Evolutionary conservation across 1,140 invertebrate species (phyloP).

Genomic region (Plectus sambesii): DNA sequence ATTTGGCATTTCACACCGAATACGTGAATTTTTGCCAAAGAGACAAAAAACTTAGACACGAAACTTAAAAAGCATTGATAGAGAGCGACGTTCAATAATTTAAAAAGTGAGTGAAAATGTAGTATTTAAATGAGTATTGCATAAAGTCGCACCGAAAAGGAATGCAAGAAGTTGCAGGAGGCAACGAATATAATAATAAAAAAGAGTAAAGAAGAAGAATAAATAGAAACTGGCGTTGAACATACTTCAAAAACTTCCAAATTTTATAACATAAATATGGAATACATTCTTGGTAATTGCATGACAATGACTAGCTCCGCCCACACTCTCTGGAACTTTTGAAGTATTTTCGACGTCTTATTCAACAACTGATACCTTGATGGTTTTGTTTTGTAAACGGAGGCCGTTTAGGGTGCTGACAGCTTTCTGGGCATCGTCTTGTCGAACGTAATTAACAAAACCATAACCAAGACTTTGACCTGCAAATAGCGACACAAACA

Average conservation of each 20-base stretch:
- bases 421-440: constrained; percentile 93
- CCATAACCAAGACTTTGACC: constrained; percentile 97
- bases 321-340: too few species aligned
- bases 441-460: constrained; percentile 93
- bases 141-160: too few species aligned
- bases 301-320: background rate
- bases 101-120: too few species aligned
- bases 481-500: constrained; percentile 51
- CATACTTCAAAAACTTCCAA: constrained; percentile 7
- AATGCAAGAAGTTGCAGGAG: too few species aligned
- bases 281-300: background rate
- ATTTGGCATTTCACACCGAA: too few species aligned
- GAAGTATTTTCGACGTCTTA: too few species aligned
- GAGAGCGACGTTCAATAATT: too few species aligned
- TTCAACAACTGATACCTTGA: constrained; percentile 68
- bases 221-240: constrained; percentile 8
- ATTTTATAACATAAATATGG: background rate
- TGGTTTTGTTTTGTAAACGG: constrained; percentile 94
- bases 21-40: too few species aligned
- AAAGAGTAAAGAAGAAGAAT: constrained; percentile 24
- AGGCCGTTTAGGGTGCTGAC: constrained; percentile 93
- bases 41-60: too few species aligned
- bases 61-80: too few species aligned
- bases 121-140: too few species aligned
- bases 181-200: constrained; percentile 21